Evolutionary conservation across 2,888 invertebrate genomes (phyloP).

Genomic region (Lamellibrachia satsuma): DNA sequence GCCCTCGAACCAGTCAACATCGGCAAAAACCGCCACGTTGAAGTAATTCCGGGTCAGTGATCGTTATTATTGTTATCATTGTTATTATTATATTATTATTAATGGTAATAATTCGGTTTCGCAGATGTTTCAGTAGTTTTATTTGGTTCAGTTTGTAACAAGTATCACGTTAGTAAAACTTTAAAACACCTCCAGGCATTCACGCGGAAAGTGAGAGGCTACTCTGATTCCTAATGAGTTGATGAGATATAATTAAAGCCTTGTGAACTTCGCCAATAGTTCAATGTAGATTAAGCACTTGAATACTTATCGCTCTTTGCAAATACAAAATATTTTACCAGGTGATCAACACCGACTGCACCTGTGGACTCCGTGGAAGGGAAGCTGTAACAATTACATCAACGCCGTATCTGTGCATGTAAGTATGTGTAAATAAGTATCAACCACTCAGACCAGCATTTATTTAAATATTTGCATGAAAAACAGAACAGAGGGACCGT

Average conservation of each 20-base stretch:
- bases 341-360: constrained; percentile 39
- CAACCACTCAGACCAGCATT: too few relatives aligned
- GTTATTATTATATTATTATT: too few relatives aligned
- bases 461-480: too few relatives aligned
- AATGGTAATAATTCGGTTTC: too few relatives aligned
- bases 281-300: neutral
- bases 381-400: constrained; percentile 47
- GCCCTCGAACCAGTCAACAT: constrained; percentile 36
- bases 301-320: neutral
- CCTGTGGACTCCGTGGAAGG: constrained; percentile 42
- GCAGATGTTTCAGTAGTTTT: too few relatives aligned
- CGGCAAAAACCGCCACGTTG: constrained; percentile 39
- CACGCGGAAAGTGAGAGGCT: too few relatives aligned
- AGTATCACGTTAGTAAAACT: too few relatives aligned
- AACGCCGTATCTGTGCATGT: constrained; percentile 52
- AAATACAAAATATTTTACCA: neutral
- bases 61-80: neutral
- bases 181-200: too few relatives aligned
- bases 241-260: too few relatives aligned
- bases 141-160: too few relatives aligned
- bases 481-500: too few relatives aligned
- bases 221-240: too few relatives aligned
- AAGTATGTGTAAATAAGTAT: constrained; percentile 24
- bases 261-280: neutral
- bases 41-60: constrained; percentile 40